Conservation (phyloP, 2,113 vertebrate species). For the Onychorhynchus coronatus region DNA sequence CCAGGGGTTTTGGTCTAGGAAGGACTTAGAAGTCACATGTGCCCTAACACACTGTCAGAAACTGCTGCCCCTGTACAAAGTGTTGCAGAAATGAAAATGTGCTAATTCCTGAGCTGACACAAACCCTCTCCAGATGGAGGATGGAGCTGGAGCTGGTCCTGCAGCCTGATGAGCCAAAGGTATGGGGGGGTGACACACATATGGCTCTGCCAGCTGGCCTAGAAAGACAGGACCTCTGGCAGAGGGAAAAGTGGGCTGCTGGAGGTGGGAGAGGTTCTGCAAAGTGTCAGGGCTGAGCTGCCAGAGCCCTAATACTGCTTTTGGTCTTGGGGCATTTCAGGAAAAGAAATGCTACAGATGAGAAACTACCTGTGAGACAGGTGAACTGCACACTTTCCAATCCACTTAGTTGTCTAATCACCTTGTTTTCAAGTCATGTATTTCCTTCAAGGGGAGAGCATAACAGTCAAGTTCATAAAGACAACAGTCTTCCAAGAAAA, state of each 20-base stretch:
- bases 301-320: neutral
- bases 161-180: neutral
- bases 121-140: neutral
- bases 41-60: neutral
- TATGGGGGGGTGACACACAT: neutral
- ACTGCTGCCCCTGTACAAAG: neutral
- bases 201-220: neutral
- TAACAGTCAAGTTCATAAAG: neutral
- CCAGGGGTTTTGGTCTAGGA: neutral
- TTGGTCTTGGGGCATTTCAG: neutral
- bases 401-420: neutral
- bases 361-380: neutral
- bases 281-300: neutral
- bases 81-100: neutral
- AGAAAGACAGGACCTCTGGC: neutral
- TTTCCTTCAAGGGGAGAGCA: neutral
- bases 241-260: neutral
- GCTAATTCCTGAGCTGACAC: neutral
- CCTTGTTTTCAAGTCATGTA: neutral
- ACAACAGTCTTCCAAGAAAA: neutral
- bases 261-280: neutral
- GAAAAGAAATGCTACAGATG: neutral
- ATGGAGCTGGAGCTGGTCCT: neutral
- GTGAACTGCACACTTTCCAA: fast-evolving
- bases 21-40: neutral